Base-by-base conservation (phyloP, 35 echinoderm and acorn worm genomes). In the Nesometra sesokonis region DNA sequence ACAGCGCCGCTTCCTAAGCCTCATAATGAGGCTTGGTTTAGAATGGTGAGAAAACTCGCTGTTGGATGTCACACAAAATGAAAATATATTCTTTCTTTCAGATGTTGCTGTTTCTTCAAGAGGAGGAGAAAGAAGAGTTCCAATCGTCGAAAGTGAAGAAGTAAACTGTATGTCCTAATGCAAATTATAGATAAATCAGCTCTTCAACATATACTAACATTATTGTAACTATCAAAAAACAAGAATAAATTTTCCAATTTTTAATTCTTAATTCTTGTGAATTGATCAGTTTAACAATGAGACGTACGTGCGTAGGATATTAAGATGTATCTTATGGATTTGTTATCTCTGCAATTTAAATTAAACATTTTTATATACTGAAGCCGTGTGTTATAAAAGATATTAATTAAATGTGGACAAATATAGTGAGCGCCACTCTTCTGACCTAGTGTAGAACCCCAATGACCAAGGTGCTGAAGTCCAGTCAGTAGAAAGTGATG, bases 61-160 rank as follows among this genome's bases (percentile, higher is more conserved):
- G 11, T 0, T 83, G 32, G 31, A 82, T 52, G 13, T 40, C 13
- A n/a, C 32, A 32, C 19, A 35, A 88, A 88, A 35, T 82, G 19
- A 34, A 34, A 29, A 78, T 5, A 84, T 84, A 30, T 85, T 91
- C 33, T 77, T 79, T 93, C 35, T 57, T 37, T 87, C 85, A 94
- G 96, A 76, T 99, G 96, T 91, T 99, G 96, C 84, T 99, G 92
- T 47, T 93, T 93, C 80, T 98, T 99, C 90, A 99, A 94, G 88
- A 94, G 96, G 80, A 99, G 93, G 89, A 99, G 94, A 88, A 99
- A 99, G 84, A 99, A 99, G 93, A 86, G 90, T 27, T 40, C 83
- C 0, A 88, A 82, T 47, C 82, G 93, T 33, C 84, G 96, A 11
- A 99, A 99, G 81, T 83, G 81, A 83, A 35, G 15, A 32, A 21